Evolutionary conservation across 2,888 invertebrate genomes (phyloP), one percentile per base, ranked within the genome.

Genomic region (Volucella inanis): DNA sequence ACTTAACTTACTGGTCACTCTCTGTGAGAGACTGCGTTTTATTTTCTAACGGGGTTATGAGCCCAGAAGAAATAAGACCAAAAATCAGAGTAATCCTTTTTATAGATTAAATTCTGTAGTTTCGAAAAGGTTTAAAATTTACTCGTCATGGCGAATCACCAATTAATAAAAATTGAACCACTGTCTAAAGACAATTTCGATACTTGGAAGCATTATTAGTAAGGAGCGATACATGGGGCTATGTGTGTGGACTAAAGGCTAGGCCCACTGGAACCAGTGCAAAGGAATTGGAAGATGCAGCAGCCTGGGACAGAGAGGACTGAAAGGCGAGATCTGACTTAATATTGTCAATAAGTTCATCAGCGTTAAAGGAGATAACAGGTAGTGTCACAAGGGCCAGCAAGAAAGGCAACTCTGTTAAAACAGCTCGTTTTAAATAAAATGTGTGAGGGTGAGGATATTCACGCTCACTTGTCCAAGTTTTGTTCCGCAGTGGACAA

Each of bases 381-480:
- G 50, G 39, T 31, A 61, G 61, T 18, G 22, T 10, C 3, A 49
- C 59, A 49, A 52, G 61, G 50, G n/a, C 72, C 61, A 43, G 72
- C n/a, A 14, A 45, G 22, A 4, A 50, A 14, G 2, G 41, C 65
- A 18, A 11, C 39, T 9, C 41, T 41, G 11, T 41, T 52, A 8
- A 71, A 72, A 72, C 50, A 65, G n/a, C 52, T 65, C 38, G 47
- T 62, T 49, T 62, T 64, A 38, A 64, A 49, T 39, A 64, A 64
- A 64, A 38, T 64, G 64, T 38, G 41, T 10, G 54, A 54, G 45
- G 54, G 67, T n/a, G n/a, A 54, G 41, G 54, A 67, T 52, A 67
- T 67, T n/a, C 54, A 41, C n/a, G 11, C 4, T 31, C 67, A 67
- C 41, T 4, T 67, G n/a, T n/a, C n/a, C n/a, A n/a, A 67, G 2